Evolutionary conservation across 2,797 vertebrate genomes (phyloP), one percentile per base, ranked within the genome.

Genomic region (Fundulus diaphanus): DNA sequence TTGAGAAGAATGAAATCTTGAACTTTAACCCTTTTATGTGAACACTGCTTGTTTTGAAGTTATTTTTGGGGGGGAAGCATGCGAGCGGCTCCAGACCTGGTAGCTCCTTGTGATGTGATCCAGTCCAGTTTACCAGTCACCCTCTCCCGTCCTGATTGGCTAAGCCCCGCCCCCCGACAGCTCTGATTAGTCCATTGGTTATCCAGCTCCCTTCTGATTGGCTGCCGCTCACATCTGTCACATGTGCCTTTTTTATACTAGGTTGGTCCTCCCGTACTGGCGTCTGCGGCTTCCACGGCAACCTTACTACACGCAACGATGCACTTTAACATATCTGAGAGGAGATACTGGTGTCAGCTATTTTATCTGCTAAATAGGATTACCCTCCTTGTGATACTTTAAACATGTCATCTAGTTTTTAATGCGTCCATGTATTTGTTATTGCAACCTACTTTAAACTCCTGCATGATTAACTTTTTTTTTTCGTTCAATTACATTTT

Each of bases 251-350:
- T 81, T 88, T 71, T 70, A 76, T 0, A 77, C 70, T 92, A 88
- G 93, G 90, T 93, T 93, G 92, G 87, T 88, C 88, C 63, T 68
- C 27, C 20, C 80, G 75, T 69, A 49, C 84, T 80, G 90, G 94
- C 93, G 93, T 95, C 92, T 90, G 92, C 88, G 90, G 94, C 90
- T 95, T 92, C 92, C 94, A 94, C 85, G 90, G 94, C 94, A 95
- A 95, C 93, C 85, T 93, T 72, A 59, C 78, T 81, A 81, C 79
- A 56, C 59, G 70, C 65, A 31, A 70, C 37, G 81, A 80, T 81
- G 83, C 71, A 31, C n/a, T n/a, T 56, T 52, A 31, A 46, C 57
- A 16, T 63, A 11, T 18, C 42, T 1, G 24, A 27, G 42, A n/a
- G 40, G 40, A 42, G 16, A 16, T 18, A 12, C 69, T 33, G 12